Conservation (phyloP, 2,797 vertebrate genomes). For the Sebastes goodei region DNA sequence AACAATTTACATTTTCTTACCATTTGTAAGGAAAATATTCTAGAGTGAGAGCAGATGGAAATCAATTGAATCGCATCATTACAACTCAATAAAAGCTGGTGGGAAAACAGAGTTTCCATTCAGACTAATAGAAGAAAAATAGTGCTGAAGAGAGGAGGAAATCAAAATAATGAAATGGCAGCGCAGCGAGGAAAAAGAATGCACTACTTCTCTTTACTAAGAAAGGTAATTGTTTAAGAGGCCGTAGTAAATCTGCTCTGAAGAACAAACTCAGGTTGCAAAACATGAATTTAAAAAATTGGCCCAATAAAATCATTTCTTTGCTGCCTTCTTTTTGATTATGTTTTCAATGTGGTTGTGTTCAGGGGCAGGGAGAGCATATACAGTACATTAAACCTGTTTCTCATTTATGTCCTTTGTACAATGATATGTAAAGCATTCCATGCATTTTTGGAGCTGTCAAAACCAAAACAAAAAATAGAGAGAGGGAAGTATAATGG, state of each 20-base stretch:
- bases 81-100: slow-evolving; percentile 61
- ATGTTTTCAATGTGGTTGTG: slow-evolving; percentile 17
- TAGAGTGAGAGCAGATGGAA: slow-evolving; percentile 53
- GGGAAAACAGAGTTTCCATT: slow-evolving; percentile 41
- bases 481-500: slow-evolving; percentile 41
- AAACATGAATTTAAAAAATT: slow-evolving; percentile 14
- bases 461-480: slow-evolving; percentile 34
- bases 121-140: slow-evolving; percentile 45
- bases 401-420: slow-evolving; percentile 60
- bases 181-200: slow-evolving; percentile 43
- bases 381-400: slow-evolving; percentile 41
- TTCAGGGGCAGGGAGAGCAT: slow-evolving; percentile 9
- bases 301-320: slow-evolving; percentile 38
- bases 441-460: slow-evolving; percentile 72
- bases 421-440: slow-evolving; percentile 74
- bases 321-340: slow-evolving; percentile 24
- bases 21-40: slow-evolving; percentile 35
- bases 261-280: slow-evolving; percentile 35
- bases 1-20: slow-evolving; percentile 39
- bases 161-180: slow-evolving; percentile 51
- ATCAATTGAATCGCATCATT: slow-evolving; percentile 61
- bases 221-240: slow-evolving; percentile 51
- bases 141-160: slow-evolving; percentile 29
- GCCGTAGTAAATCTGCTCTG: slow-evolving; percentile 54
- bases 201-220: slow-evolving; percentile 40